phyloP scores from a whole-genome alignment of 2,113 vertebrate genomes.

The Misgurnus mizolepis region DNA sequence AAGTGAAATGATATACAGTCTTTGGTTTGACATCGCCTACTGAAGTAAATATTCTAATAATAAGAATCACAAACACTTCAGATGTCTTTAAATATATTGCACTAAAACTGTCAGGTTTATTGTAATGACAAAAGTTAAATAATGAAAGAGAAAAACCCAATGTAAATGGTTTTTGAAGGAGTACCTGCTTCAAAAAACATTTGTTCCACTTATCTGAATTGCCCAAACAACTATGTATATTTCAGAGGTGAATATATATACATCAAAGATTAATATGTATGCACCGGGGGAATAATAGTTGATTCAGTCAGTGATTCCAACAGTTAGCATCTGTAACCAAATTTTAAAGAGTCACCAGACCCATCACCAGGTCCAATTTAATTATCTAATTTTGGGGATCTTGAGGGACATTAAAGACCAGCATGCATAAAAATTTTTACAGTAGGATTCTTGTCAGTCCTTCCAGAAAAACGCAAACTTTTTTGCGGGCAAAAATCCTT shows the following conservation, averaged over 20 bases:
- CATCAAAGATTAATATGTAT: constrained; percentile 75
- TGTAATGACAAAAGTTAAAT: not conserved
- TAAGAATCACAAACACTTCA: not conserved
- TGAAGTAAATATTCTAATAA: not conserved
- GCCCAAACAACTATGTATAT: constrained; percentile 75
- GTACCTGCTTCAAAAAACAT: constrained; percentile 60
- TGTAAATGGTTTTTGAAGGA: constrained; percentile 57
- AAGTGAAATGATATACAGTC: not conserved
- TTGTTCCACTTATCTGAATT: constrained; percentile 68
- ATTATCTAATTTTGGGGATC: too few relatives aligned
- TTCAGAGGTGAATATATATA: constrained; percentile 72
- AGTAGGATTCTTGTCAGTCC: too few relatives aligned
- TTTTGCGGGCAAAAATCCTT: too few relatives aligned
- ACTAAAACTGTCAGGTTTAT: not conserved
- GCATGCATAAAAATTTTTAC: too few relatives aligned
- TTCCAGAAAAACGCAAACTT: too few relatives aligned
- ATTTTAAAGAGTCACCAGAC: too few relatives aligned
- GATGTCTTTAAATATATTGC: not conserved
- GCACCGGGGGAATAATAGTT: constrained; percentile 63
- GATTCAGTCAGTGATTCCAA: constrained; percentile 61
- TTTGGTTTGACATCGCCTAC: not conserved
- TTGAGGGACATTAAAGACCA: too few relatives aligned
- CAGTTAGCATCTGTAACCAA: too few relatives aligned
- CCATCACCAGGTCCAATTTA: too few relatives aligned
- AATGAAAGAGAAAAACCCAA: constrained; percentile 65